These are phyloP conservation scores for Sipha maydis DNA, from an alignment of 2,888 invertebrate species.

Conservation along the genomic window DNA sequence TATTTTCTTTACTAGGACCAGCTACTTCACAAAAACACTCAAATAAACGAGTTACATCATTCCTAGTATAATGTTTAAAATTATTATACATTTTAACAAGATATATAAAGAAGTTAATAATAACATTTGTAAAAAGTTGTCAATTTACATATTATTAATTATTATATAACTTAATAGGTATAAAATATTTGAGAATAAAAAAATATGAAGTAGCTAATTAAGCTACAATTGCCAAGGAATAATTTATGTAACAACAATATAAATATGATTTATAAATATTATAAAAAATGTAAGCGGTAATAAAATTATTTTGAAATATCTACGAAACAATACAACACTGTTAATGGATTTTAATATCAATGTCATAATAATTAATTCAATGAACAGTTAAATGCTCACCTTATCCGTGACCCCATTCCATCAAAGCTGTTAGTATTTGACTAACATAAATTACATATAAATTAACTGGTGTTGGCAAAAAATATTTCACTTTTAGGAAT, in stretches of 20 bases:
- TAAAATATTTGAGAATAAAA: neutral
- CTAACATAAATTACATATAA: slow-evolving; percentile 8
- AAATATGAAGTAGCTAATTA: neutral
- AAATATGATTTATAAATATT: too few relatives aligned
- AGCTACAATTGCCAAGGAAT: neutral
- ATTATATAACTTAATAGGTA: neutral
- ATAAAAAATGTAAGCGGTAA: neutral
- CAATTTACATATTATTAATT: neutral
- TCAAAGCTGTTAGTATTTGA: slow-evolving; percentile 35
- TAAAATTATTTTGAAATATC: neutral
- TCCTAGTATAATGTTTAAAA: slow-evolving; percentile 70
- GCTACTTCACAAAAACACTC: slow-evolving; percentile 87
- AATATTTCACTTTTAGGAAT: slow-evolving; percentile 16
- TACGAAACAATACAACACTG: neutral
- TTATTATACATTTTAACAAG: neutral
- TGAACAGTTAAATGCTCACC: slow-evolving; percentile 27
- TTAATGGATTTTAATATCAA: slow-evolving; percentile 9
- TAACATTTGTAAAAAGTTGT: neutral
- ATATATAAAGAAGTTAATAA: neutral
- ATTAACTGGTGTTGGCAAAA: neutral
- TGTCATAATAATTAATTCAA: neutral
- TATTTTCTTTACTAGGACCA: slow-evolving; percentile 73
- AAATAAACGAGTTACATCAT: slow-evolving; percentile 81
- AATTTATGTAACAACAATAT: neutral
- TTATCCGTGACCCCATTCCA: slow-evolving; percentile 62